phyloP scores from a whole-genome alignment of 2,888 invertebrate genomes.

The Patella pellucida region DNA sequence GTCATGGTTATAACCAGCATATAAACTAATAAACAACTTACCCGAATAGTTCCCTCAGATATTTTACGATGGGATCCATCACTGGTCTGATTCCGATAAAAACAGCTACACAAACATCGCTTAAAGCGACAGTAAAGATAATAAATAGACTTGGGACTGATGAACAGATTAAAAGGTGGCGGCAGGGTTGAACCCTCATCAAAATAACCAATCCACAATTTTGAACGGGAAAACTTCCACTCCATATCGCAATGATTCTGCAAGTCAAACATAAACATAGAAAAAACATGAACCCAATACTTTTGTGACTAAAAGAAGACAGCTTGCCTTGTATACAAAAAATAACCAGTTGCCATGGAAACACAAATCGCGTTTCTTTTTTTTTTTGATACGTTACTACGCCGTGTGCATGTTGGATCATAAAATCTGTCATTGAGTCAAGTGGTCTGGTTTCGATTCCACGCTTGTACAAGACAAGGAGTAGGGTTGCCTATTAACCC shows the following conservation, averaged over 20 bases:
- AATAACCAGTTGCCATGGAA: too few relatives aligned
- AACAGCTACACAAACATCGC: conserved; percentile 45
- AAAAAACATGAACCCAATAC: too few relatives aligned
- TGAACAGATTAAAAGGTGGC: conserved; percentile 75
- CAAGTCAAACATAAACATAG: not conserved
- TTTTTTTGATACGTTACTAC: too few relatives aligned
- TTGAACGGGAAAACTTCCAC: conserved; percentile 76
- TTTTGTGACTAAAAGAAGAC: too few relatives aligned
- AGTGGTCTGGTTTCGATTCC: too few relatives aligned
- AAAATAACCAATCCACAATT: conserved; percentile 76
- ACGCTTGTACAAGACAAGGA: too few relatives aligned
- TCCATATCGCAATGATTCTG: conserved; percentile 76
- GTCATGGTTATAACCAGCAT: not conserved
- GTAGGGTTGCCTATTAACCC: too few relatives aligned
- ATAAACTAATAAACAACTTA: conserved; percentile 28
- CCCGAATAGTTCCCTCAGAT: conserved; percentile 54
- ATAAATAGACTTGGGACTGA: conserved; percentile 74
- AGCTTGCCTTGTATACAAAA: too few relatives aligned
- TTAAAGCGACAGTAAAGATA: conserved; percentile 40
- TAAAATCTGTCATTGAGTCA: too few relatives aligned
- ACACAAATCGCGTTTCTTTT: too few relatives aligned
- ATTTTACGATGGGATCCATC: conserved; percentile 38
- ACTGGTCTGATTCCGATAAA: not conserved
- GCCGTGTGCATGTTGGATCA: too few relatives aligned
- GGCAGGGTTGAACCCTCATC: conserved; percentile 75